Base-by-base conservation (phyloP, 2,113 vertebrate genomes). In the Montifringilla adamsi region DNA sequence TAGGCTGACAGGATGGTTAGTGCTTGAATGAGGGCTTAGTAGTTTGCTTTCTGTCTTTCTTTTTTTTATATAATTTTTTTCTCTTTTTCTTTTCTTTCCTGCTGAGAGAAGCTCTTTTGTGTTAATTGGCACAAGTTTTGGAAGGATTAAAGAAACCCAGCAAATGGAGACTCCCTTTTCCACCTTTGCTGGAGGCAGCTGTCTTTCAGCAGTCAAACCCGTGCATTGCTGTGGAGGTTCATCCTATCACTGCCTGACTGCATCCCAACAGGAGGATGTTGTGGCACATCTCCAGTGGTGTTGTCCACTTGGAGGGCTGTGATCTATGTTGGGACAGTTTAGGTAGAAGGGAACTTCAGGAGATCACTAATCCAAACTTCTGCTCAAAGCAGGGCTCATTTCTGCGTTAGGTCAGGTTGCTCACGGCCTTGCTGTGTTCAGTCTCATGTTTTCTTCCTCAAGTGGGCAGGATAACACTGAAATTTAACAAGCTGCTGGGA, bases 121-220 rank as follows among this genome's bases (percentile, higher is more conserved):
- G 79, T 90, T 93, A 84, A 78, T 64, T 96, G 91, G 85, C 85
- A 87, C 49, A 77, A 75, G 37, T 77, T 82, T 95, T 79, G 56
- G 50, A 64, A 74, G 85, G 89, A 95, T 96, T 94, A 95, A 89
- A 87, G 79, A 94, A 93, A 90, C 50, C 27, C 17, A 78, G 23
- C 35, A 77, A 85, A 64, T 64, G 63, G 78, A 78, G 73, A 70
- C 55, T 75, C 59, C 63, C 55, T 87, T 94, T 93, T 92, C 69
- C 52, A 88, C 60, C 56, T 95, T 97, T 0, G 26, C 95, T 93
- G 92, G 62, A 97, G 94, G 87, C 70, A 94, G 74, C 59, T 78
- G 83, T 88, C 87, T 93, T 89, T 95, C 87, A 87, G 35, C 75
- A 87, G 7, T 89, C 46, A 67, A 69, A 90, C 15, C 52, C 2